Evolutionary conservation across 2,113 vertebrate genomes (phyloP).

Genomic region (Deroptyus accipitrinus): DNA sequence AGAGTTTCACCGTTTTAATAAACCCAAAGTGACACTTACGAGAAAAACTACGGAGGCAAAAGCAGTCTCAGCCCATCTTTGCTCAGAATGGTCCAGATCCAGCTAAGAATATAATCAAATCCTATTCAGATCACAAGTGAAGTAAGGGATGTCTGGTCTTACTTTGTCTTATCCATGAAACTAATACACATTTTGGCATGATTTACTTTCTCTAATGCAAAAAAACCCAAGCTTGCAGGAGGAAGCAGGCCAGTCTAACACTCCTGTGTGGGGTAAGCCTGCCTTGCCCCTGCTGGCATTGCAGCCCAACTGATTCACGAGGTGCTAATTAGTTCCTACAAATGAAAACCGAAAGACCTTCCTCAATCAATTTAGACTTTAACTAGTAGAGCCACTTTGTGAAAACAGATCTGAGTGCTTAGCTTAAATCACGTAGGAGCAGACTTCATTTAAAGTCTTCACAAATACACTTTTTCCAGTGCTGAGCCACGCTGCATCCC

Average conservation of each 20-base stretch:
- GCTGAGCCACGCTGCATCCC: background rate
- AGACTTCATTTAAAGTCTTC: background rate
- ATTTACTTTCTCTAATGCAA: background rate
- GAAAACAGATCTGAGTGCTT: background rate
- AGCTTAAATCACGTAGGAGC: background rate
- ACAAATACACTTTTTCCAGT: background rate
- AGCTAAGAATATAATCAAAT: background rate
- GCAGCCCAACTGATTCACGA: background rate
- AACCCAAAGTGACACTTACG: background rate
- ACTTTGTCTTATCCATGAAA: background rate
- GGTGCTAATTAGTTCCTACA: background rate
- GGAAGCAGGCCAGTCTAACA: background rate
- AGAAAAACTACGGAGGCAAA: background rate
- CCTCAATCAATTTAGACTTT: background rate
- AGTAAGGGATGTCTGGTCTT: background rate
- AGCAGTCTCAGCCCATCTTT: background rate
- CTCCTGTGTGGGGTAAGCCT: background rate
- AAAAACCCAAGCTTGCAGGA: background rate
- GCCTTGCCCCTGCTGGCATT: background rate
- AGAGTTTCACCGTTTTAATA: slow-evolving; percentile 1
- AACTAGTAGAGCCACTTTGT: background rate
- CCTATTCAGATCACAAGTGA: background rate
- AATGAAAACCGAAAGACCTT: background rate
- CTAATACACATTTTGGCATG: background rate
- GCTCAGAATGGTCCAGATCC: background rate